Evolutionary conservation across 2,888 invertebrate species (phyloP).

Genomic region (Drosophila hawaiiensis): DNA sequence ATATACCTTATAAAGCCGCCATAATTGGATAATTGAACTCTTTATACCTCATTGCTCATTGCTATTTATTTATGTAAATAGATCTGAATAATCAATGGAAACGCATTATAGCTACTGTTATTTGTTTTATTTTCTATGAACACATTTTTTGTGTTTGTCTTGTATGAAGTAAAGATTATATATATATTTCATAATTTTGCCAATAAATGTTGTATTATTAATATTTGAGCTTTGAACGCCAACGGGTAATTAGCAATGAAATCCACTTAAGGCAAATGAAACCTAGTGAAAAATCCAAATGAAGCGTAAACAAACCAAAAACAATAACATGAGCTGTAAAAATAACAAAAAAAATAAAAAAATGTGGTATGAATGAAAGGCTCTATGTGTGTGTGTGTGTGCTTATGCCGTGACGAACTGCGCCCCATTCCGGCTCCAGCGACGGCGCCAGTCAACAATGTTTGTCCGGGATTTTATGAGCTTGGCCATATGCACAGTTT

Average conservation of each 20-base stretch:
- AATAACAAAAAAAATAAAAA: slow-evolving; percentile 42
- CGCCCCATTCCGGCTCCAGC: slow-evolving; percentile 41
- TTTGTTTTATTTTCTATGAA: not conserved
- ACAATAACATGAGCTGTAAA: slow-evolving; percentile 46
- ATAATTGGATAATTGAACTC: slow-evolving; percentile 28
- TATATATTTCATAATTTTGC: slow-evolving; percentile 47
- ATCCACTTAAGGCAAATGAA: slow-evolving; percentile 45
- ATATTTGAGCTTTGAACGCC: slow-evolving; percentile 59
- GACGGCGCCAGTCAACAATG: slow-evolving; percentile 65
- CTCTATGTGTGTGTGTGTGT: slow-evolving; percentile 31
- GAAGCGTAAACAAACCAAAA: slow-evolving; percentile 71
- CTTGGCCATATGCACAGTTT: slow-evolving; percentile 52
- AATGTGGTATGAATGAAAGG: slow-evolving; percentile 65
- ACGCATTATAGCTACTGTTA: slow-evolving; percentile 1
- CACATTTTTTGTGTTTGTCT: not conserved
- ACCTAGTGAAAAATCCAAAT: slow-evolving; percentile 58
- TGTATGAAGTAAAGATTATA: not conserved
- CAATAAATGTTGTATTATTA: slow-evolving; percentile 56
- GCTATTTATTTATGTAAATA: slow-evolving; percentile 6
- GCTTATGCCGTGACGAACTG: slow-evolving; percentile 43
- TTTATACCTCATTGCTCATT: slow-evolving; percentile 15
- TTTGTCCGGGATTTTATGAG: slow-evolving; percentile 64
- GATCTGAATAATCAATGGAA: not conserved
- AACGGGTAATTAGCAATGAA: slow-evolving; percentile 68
- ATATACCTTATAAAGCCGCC: slow-evolving; percentile 27